Base-by-base conservation (phyloP, 2,113 vertebrate species). In the Corythoichthys haematopterus region DNA sequence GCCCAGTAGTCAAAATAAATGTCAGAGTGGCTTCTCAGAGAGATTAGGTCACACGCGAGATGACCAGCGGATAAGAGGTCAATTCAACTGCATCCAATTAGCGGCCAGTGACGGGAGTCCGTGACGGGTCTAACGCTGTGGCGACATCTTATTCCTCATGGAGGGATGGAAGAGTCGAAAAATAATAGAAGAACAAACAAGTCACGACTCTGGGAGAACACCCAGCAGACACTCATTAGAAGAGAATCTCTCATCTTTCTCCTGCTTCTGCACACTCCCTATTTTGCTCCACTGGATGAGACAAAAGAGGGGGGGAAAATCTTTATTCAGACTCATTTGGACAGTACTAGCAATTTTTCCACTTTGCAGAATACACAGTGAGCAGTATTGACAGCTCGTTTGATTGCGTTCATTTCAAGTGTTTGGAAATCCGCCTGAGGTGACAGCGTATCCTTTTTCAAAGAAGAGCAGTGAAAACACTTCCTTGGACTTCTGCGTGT, bases 101-200 rank as follows among this genome's bases (percentile, higher is more conserved):
- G 81, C 58, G 7, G 40, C 6, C 67, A 70, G 46, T 77, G 82
- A 84, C 80, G 78, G 75, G 66, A 76, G 37, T 76, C 69, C 60
- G 15, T 73, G 85, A 83, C 81, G 59, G 74, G 64, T 63, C 46
- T 62, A 59, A 71, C 47, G 65, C 83, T n/a, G 66, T 52, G 43
- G 77, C 64, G 16, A 80, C 77, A 64, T 74, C 72, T 59, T 69
- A 52, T 76, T 81, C 72, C 69, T 72, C 13, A 33, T 43, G 38
- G 62, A 66, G 55, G 59, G 73, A 80, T 69, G 16, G 64, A 71
- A 58, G 68, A 77, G 37, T 71, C 10, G 11, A 68, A 78, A 76
- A 85, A 88, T 84, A 84, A 85, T 75, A 78, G 75, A 72, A 85
- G 79, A 91, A 89, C 85, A 91, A 88, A 90, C 78, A 84, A 90